phyloP scores from a whole-genome alignment of 2,113 vertebrate genomes.

The Willisornis vidua region DNA sequence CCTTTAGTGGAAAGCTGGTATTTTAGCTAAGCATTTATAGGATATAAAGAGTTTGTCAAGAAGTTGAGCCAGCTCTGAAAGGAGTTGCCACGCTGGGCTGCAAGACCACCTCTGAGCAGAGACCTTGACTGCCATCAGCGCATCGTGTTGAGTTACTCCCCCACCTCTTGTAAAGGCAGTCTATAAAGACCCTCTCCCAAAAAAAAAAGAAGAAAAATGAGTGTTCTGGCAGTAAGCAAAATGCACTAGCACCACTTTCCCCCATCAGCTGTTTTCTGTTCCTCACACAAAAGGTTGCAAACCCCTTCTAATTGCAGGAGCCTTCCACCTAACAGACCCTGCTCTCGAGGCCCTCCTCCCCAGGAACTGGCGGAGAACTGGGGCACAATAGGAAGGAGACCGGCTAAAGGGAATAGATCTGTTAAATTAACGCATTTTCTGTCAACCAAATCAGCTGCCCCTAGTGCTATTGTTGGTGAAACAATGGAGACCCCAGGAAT shows the following conservation, averaged over 20 bases:
- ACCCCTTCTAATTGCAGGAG: slow-evolving; percentile 65
- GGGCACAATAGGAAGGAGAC: slow-evolving; percentile 65
- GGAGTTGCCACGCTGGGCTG: not conserved
- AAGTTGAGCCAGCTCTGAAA: not conserved
- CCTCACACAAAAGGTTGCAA: slow-evolving; percentile 62
- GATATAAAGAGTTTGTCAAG: not conserved
- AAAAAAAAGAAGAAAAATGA: not conserved
- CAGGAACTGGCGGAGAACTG: slow-evolving; percentile 64
- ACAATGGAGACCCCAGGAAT: slow-evolving; percentile 74
- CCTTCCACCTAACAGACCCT: slow-evolving; percentile 65
- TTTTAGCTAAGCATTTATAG: not conserved
- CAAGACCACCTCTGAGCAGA: not conserved
- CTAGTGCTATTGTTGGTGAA: slow-evolving; percentile 72
- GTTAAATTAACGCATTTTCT: slow-evolving; percentile 80
- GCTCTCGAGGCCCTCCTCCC: slow-evolving; percentile 59
- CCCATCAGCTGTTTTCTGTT: slow-evolving; percentile 63
- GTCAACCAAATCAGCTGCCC: slow-evolving; percentile 78
- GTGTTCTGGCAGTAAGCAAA: not conserved
- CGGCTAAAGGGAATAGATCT: slow-evolving; percentile 73
- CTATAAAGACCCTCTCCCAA: not conserved
- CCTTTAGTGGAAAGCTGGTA: not conserved
- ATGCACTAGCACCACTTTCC: not conserved
- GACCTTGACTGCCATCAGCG: not conserved
- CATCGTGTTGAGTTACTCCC: not conserved
- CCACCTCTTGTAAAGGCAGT: not conserved